A percentile compares a stretch with the other conserved stretches of the same genome.
These are phyloP conservation scores for Oenanthe melanoleuca DNA, from an alignment of 2,113 vertebrate genomes.

Conservation along the genomic window DNA sequence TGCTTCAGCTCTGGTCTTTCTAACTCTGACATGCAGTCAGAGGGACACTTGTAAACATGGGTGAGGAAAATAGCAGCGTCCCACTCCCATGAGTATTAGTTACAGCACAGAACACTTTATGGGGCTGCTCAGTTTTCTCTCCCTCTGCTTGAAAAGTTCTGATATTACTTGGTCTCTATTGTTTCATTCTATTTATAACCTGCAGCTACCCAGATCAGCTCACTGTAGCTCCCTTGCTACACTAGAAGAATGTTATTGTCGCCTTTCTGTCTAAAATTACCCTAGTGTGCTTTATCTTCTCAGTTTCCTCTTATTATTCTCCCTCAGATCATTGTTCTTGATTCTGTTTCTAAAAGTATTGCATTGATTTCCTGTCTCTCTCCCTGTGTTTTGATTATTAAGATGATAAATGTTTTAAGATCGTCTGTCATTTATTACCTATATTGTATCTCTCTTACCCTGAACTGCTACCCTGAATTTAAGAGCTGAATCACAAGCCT, in stretches of 20 bases:
- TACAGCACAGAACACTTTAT: background rate
- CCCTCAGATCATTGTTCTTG: conserved; percentile 24
- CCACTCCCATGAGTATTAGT: background rate
- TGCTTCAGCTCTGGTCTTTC: background rate
- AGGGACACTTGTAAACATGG: background rate
- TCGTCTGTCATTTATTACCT: background rate
- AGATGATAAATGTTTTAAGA: background rate
- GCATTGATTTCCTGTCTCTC: conserved; percentile 42
- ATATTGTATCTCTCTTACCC: background rate
- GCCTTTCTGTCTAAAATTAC: conserved; percentile 36
- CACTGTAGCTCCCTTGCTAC: background rate
- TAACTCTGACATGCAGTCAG: background rate
- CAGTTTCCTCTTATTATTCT: conserved; percentile 43
- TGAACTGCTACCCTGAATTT: background rate
- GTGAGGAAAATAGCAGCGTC: background rate
- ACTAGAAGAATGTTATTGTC: conserved; percentile 10
- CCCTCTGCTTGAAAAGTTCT: background rate
- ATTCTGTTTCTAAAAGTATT: conserved; percentile 9
- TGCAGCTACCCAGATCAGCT: background rate
- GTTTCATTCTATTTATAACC: conserved; percentile 28
- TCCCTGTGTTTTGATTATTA: conserved; percentile 7
- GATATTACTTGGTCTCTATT: background rate
- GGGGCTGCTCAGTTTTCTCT: background rate
- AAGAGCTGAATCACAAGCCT: background rate
- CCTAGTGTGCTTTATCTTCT: background rate